Evolutionary conservation across 2,797 vertebrate species (phyloP), one percentile per base, ranked within the genome.

Genomic region (Sus cebifrons): DNA sequence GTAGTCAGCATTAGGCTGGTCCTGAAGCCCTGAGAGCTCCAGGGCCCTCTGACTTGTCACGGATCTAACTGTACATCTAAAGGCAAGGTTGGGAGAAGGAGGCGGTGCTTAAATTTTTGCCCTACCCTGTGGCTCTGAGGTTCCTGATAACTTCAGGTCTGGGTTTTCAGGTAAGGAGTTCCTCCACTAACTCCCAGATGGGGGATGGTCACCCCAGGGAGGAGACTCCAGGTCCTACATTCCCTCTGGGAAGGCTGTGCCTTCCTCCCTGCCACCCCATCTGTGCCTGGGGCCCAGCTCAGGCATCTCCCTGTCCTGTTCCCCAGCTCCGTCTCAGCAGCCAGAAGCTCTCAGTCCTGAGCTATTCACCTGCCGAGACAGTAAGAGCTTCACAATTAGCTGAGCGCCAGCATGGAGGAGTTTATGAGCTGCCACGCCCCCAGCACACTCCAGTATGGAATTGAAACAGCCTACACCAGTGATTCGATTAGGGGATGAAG

Each of bases 381-480:
- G 85, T 86, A 79, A 95, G 84, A 94, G 95, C 94, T 96, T 98
- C 83, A 54, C 94, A 98, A 97, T 98, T 96, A 98, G 96, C 92
- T 68, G 95, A 97, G 92, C 94, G 81, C 60, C 95, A 91, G 96
- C 90, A 82, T 9, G 85, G 73, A 96, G 68, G 71, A 88, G 82
- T 97, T 96, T 79, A 96, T 25, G 95, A 94, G 65, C 74, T 79
- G 88, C 83, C 64, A 32, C 29, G 3, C 93, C 89, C 95, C n/a
- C 68, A 15, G 73, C 65, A 64, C 97, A 97, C 97, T 97, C 92
- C 54, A 92, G 96, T 98, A 95, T 93, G 1, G 96, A 97, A 98
- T 96, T 96, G 97, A 98, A 98, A 98, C 97, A 97, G 98, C 98
- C 98, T 98, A 97, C 77, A 10, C 97, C 90, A 91, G 88, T 89